Conservation (phyloP, 2,113 vertebrate genomes). For the Prietella phreatophila region DNA sequence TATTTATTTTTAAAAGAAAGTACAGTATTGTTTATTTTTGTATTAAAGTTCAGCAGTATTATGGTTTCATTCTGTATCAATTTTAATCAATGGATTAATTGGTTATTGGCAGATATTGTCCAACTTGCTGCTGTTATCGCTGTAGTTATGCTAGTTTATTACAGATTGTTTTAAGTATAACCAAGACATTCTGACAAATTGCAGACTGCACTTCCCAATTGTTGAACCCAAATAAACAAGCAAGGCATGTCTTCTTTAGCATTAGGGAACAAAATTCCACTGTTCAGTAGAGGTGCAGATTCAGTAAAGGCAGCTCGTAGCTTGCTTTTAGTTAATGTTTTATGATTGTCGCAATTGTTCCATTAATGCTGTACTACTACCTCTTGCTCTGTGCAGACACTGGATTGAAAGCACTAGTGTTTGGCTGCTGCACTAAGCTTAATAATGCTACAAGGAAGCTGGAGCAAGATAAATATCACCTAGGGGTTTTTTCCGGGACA, state of each 20-base stretch:
- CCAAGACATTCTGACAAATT: background rate
- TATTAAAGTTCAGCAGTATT: no score
- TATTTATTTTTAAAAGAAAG: no score
- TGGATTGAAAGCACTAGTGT: background rate
- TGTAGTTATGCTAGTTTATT: no score
- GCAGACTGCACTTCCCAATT: background rate
- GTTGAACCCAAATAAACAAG: background rate
- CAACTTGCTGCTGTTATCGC: no score
- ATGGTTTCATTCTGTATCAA: no score
- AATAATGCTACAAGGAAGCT: background rate
- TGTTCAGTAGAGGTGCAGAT: background rate
- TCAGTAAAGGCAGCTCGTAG: background rate
- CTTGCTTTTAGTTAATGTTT: background rate
- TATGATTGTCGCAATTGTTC: background rate
- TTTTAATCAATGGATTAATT: no score
- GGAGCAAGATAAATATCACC: conserved; percentile 5
- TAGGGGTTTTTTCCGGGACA: background rate
- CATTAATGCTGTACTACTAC: background rate
- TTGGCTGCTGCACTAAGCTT: background rate
- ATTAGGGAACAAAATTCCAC: background rate
- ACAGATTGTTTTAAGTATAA: background rate
- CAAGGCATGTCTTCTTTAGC: background rate
- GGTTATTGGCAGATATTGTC: no score
- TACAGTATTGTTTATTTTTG: no score
- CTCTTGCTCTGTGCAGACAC: background rate